Conservation (phyloP, 2,113 vertebrate species). For the Drymodes brunneopygia region DNA sequence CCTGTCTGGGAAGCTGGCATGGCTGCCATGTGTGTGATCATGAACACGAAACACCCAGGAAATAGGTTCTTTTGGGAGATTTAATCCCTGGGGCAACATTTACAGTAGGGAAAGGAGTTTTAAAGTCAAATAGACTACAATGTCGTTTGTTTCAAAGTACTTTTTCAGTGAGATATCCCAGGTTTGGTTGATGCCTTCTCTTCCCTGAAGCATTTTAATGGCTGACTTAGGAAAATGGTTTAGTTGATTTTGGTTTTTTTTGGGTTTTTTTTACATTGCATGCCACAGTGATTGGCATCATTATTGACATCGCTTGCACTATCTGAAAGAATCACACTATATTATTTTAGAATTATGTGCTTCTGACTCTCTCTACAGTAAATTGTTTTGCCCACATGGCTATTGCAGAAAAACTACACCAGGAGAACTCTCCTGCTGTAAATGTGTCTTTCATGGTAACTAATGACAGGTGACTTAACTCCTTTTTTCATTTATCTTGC, state of each 20-base stretch:
- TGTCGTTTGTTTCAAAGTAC: neutral
- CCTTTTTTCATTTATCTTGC: neutral
- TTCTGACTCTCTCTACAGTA: neutral
- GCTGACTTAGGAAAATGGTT: neutral
- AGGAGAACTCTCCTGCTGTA: neutral
- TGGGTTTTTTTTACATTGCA: neutral
- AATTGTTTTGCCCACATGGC: neutral
- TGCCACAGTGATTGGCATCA: neutral
- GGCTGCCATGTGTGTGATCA: neutral
- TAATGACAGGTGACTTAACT: neutral
- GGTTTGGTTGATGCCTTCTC: neutral
- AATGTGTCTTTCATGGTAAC: neutral
- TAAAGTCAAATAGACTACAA: neutral
- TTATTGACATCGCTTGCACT: neutral
- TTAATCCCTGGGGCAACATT: neutral
- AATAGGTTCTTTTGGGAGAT: neutral
- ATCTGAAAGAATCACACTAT: neutral
- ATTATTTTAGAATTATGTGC: neutral
- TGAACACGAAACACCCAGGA: neutral
- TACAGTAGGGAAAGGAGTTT: neutral
- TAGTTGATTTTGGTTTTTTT: neutral
- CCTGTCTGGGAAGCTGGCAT: accelerated
- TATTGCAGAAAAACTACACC: neutral
- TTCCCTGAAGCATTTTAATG: neutral
- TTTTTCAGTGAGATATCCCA: neutral